phyloP scores from a whole-genome alignment of 2,113 vertebrate species.

The Petrocephalus zakoni region DNA sequence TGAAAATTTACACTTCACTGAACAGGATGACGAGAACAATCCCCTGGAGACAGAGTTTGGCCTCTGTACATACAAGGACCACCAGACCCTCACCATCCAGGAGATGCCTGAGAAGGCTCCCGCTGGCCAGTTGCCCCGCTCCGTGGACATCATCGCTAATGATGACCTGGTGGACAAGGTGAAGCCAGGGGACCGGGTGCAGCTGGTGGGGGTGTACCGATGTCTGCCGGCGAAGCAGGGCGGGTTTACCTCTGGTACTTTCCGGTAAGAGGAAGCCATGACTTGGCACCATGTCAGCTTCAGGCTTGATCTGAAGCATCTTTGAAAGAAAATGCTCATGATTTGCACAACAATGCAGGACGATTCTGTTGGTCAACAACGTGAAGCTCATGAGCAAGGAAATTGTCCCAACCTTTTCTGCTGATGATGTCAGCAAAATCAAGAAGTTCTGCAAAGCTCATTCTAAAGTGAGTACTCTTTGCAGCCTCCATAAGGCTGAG shows the following conservation, averaged over 20 bases:
- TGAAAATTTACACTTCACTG: neutral
- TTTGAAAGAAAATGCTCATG: neutral
- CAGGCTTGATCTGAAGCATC: neutral
- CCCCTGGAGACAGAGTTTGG: slow-evolving; percentile 58
- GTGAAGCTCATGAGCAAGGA: slow-evolving; percentile 71
- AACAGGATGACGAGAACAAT: slow-evolving; percentile 60
- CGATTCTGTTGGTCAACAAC: slow-evolving; percentile 58
- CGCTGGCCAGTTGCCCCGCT: slow-evolving; percentile 53
- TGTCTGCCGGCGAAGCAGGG: slow-evolving; percentile 54
- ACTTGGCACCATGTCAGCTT: neutral
- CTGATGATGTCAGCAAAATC: slow-evolving; percentile 68
- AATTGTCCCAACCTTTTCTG: slow-evolving; percentile 58
- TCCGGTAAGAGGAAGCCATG: slow-evolving; percentile 36
- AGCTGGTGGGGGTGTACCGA: slow-evolving; percentile 51
- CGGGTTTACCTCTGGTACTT: slow-evolving; percentile 52
- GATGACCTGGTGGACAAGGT: slow-evolving; percentile 52
- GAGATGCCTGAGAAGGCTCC: slow-evolving; percentile 59
- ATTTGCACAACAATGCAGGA: slow-evolving; percentile 32
- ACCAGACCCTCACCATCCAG: slow-evolving; percentile 54
- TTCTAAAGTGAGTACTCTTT: slow-evolving; percentile 54
- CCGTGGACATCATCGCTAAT: slow-evolving; percentile 46
- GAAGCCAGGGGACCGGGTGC: slow-evolving; percentile 55
- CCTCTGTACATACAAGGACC: slow-evolving; percentile 49
- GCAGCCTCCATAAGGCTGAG: neutral
- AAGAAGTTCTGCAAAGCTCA: slow-evolving; percentile 73